A percentile compares a stretch with the other conserved stretches of the same genome.
Conservation (phyloP, 1,140 invertebrate species). For the Hyles euphorbiae region DNA sequence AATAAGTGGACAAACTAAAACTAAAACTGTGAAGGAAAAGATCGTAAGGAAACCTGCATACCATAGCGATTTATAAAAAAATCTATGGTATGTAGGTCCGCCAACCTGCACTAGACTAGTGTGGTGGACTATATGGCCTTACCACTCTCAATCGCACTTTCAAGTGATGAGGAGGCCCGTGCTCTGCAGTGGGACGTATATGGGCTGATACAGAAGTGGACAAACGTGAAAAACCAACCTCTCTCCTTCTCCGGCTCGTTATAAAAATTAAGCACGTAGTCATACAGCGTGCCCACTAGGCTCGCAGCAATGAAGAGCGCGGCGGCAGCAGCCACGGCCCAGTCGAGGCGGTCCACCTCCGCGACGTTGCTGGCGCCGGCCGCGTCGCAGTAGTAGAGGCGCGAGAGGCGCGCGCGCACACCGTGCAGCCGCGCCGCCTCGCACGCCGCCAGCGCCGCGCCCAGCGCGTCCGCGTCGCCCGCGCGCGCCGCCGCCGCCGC, state of each 20-base stretch:
- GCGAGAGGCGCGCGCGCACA: background rate
- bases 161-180: no score
- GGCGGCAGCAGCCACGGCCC: background rate
- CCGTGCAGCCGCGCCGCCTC: background rate
- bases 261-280: background rate
- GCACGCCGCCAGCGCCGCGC: background rate
- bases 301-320: background rate
- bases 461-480: background rate
- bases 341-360: background rate
- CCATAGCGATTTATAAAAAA: no score
- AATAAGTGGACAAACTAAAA: no score
- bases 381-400: conserved; percentile 2
- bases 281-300: background rate
- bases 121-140: no score
- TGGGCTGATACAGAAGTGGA: no score
- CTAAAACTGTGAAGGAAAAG: no score
- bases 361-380: background rate
- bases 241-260: background rate
- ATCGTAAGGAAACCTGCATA: no score
- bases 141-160: no score
- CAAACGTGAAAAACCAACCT: background rate
- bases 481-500: background rate
- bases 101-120: no score
- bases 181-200: no score
- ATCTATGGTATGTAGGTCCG: no score